phyloP scores from a whole-genome alignment of 2,888 invertebrate species.

The Pollenia angustigena region DNA sequence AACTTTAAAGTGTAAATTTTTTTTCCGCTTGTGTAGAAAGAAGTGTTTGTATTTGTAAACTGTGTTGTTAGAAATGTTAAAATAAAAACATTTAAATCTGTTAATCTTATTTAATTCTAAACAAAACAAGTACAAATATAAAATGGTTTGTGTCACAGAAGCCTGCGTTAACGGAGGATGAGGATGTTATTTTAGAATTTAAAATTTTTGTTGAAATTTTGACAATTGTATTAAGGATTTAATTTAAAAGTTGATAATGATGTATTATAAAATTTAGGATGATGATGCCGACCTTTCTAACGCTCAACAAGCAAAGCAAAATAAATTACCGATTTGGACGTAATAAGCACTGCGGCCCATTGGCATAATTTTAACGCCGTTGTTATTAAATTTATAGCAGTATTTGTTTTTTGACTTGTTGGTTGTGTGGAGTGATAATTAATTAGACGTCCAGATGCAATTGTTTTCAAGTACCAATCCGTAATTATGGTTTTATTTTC shows the following conservation, averaged over 20 bases:
- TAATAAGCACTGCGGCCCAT: no score
- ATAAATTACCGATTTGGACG: no score
- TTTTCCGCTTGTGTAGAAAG: background rate
- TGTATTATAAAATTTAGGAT: no score
- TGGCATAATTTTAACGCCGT: no score
- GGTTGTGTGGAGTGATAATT: no score
- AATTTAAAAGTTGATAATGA: background rate
- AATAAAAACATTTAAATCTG: slow-evolving; percentile 55
- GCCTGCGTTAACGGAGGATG: slow-evolving; percentile 1
- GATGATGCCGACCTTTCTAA: no score
- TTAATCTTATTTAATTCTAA: slow-evolving; percentile 65
- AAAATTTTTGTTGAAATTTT: background rate
- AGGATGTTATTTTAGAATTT: slow-evolving; percentile 5
- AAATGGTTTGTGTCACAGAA: slow-evolving; percentile 10
- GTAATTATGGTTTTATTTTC: no score
- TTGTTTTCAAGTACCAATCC: no score
- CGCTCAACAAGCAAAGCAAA: no score
- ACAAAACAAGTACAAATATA: slow-evolving; percentile 13
- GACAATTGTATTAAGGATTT: background rate
- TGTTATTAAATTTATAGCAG: no score
- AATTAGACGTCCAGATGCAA: no score
- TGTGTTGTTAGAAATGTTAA: slow-evolving; percentile 12
- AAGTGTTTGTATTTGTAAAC: slow-evolving; percentile 12
- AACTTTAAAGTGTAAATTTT: slow-evolving; percentile 44
- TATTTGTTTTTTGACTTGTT: no score